Conservation (phyloP, 2,888 invertebrate species). For the Xanthorhoe spadicearia region DNA sequence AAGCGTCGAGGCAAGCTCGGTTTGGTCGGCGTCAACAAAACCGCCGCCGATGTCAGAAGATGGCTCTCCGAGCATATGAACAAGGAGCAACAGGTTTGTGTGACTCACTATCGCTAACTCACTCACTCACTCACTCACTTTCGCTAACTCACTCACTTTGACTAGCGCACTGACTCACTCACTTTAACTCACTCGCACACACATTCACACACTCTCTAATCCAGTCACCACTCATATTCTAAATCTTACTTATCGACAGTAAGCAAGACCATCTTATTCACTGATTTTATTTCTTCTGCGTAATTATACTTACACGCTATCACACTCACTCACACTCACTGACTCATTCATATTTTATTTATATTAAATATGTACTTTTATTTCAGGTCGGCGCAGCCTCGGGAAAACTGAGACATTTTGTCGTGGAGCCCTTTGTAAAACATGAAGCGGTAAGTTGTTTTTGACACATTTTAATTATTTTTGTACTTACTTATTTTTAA, state of each 20-base stretch:
- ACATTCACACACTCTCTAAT: not conserved
- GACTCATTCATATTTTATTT: no score
- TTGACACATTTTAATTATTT: no score
- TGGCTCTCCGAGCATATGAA: slow-evolving; percentile 95
- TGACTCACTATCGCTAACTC: not conserved
- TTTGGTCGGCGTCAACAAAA: slow-evolving; percentile 96
- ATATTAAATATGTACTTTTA: no score
- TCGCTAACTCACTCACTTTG: not conserved
- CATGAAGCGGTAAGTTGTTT: slow-evolving; percentile 90
- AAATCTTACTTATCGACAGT: no score
- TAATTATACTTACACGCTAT: no score
- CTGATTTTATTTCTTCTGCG: no score
- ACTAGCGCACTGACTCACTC: not conserved
- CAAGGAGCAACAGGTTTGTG: slow-evolving; percentile 88
- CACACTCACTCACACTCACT: no score
- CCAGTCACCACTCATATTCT: no score
- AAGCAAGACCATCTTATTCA: no score
- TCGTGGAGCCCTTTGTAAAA: slow-evolving; percentile 98
- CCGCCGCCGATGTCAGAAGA: slow-evolving; percentile 89
- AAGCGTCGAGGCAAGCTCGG: slow-evolving; percentile 99
- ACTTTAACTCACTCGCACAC: not conserved
- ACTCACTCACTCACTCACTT: not conserved
- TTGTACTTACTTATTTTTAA: no score
- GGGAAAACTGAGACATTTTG: slow-evolving; percentile 96
- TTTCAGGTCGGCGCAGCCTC: slow-evolving; percentile 90